phyloP scores from a whole-genome alignment of 2,888 invertebrate species.

The Drosophila formosana region DNA sequence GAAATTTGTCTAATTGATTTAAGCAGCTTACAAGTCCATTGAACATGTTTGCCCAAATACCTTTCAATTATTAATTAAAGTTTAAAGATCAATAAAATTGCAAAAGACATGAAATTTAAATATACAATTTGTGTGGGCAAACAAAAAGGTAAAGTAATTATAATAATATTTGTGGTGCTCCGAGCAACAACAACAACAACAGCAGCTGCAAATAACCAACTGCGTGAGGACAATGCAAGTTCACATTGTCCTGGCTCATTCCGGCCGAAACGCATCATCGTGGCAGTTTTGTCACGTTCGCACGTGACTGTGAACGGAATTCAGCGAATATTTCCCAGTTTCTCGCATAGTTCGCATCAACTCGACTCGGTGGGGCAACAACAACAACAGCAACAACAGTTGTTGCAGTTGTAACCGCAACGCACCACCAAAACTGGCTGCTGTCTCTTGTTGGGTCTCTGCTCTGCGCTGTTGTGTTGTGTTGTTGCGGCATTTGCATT shows the following conservation, averaged over 20 bases:
- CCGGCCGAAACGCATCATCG: constrained; percentile 59
- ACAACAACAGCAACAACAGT: constrained; percentile 9
- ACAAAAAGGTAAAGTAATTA: constrained; percentile 25
- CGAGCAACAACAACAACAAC: constrained; percentile 7
- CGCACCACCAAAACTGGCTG: constrained; percentile 18
- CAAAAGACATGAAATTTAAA: neutral
- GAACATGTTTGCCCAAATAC: neutral
- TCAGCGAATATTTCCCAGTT: constrained; percentile 37
- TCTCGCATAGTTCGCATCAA: constrained; percentile 11
- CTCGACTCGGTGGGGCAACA: constrained; percentile 28
- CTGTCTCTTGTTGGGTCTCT: constrained; percentile 2
- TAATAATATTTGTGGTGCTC: constrained; percentile 37
- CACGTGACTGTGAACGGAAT: constrained; percentile 75
- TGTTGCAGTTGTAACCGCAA: constrained; percentile 32
- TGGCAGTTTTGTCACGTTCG: constrained; percentile 80
- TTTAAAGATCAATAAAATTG: neutral
- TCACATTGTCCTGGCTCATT: constrained; percentile 28
- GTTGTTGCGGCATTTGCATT: constrained; percentile 33
- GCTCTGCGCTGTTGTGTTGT: constrained; percentile 3
- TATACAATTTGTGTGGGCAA: neutral
- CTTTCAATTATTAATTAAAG: neutral
- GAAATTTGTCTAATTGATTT: constrained; percentile 31
- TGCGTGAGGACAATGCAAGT: constrained; percentile 28
- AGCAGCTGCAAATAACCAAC: constrained; percentile 31
- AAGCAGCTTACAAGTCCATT: constrained; percentile 17